Conservation (phyloP, 2,888 invertebrate genomes). For the Parthenolecanium corni region DNA sequence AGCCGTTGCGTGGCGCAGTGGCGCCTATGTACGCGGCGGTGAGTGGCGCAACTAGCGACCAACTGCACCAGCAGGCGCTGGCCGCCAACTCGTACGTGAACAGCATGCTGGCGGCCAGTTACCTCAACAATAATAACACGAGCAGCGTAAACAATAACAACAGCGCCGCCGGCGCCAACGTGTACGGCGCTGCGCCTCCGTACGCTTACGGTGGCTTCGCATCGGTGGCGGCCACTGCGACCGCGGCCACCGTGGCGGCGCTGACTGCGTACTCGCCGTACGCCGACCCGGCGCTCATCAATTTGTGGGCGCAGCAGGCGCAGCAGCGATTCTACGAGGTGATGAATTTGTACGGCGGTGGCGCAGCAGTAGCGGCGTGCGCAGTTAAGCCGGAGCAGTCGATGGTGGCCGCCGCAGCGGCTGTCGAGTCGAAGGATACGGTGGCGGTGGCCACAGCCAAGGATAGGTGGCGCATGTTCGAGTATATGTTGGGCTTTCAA, state of each 20-base stretch:
- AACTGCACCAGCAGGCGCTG: not conserved
- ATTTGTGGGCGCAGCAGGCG: conserved; percentile 32
- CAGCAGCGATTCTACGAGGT: conserved; percentile 34
- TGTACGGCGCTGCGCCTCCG: not conserved
- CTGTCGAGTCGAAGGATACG: not conserved
- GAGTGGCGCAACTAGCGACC: not conserved
- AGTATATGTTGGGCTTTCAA: no score
- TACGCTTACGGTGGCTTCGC: conserved; percentile 6
- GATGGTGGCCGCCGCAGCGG: not conserved
- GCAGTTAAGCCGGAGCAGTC: not conserved
- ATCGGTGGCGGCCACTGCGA: not conserved
- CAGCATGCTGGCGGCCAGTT: conserved; percentile 24
- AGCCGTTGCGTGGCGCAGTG: not conserved
- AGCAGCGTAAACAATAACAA: not conserved
- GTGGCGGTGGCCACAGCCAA: not conserved
- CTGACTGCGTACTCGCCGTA: not conserved
- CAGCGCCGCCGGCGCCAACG: no score
- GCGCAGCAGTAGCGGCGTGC: not conserved
- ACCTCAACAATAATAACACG: conserved; percentile 14
- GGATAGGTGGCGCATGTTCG: no score
- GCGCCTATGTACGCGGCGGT: not conserved
- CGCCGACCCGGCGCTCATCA: conserved; percentile 1
- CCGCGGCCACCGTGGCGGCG: not conserved
- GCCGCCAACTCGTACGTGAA: conserved; percentile 30
- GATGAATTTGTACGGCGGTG: conserved; percentile 30